These are phyloP conservation scores for Lissocephala sabroskyi DNA, from an alignment of 2,888 invertebrate species.

Conservation along the genomic window DNA sequence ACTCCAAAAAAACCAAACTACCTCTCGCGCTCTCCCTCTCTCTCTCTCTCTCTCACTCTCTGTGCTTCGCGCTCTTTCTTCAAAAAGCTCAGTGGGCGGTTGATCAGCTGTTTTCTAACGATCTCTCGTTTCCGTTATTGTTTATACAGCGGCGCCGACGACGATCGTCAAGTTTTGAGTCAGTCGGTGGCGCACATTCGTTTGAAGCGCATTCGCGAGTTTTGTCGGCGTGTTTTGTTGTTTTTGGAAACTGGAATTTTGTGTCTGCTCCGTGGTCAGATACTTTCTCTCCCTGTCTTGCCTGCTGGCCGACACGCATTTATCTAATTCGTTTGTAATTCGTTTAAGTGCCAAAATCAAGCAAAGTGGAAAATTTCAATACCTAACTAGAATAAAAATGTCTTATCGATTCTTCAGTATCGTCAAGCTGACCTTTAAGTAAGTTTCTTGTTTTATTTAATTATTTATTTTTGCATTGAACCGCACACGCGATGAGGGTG, in stretches of 20 bases:
- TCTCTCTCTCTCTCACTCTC: too few species aligned
- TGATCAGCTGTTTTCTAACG: too few species aligned
- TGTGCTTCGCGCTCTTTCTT: too few species aligned
- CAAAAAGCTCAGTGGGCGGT: too few species aligned
- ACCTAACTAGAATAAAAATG: conserved; percentile 31
- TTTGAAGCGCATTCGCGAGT: neutral
- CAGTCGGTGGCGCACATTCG: too few species aligned
- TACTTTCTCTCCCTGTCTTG: conserved; percentile 25
- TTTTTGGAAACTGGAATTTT: conserved; percentile 8
- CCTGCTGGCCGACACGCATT: neutral
- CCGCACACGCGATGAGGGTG: too few species aligned
- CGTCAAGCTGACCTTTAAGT: conserved; percentile 65
- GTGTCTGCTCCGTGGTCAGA: conserved; percentile 8
- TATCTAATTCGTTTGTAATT: conserved; percentile 7
- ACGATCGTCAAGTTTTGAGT: too few species aligned
- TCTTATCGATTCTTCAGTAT: conserved; percentile 57
- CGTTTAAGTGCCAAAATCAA: conserved; percentile 4
- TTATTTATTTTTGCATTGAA: conserved; percentile 1
- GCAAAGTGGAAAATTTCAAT: neutral
- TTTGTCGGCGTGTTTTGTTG: neutral
- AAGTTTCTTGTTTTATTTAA: conserved; percentile 35
- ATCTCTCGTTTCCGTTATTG: too few species aligned
- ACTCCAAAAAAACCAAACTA: too few species aligned
- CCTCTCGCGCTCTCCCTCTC: too few species aligned
- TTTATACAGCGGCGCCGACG: too few species aligned